phyloP scores from a whole-genome alignment of 2,113 vertebrate species.

The Amia ocellicauda region DNA sequence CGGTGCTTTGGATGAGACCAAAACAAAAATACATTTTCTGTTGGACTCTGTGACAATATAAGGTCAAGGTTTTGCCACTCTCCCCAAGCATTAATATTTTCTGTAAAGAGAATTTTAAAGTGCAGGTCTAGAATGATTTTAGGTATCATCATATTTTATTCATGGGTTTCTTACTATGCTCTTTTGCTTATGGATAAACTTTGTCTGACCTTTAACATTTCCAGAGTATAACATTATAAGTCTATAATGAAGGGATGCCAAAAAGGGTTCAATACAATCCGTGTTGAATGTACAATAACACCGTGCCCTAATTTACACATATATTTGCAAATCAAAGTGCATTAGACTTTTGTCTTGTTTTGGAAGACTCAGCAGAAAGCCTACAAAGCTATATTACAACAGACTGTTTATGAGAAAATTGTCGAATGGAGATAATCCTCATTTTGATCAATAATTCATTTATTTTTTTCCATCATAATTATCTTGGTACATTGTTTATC shows the following conservation, averaged over 20 bases:
- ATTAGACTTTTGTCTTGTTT: neutral
- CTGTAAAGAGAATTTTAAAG: too few species aligned
- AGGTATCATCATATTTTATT: too few species aligned
- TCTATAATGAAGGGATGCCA: neutral
- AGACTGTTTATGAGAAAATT: neutral
- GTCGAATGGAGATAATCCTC: constrained; percentile 11
- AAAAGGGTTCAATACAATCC: neutral
- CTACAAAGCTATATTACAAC: neutral
- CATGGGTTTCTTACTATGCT: too few species aligned
- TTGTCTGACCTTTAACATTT: neutral
- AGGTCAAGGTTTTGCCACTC: too few species aligned
- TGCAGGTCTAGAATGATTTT: too few species aligned
- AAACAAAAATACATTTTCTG: too few species aligned
- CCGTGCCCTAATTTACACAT: too few species aligned
- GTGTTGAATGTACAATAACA: neutral
- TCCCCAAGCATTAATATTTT: too few species aligned
- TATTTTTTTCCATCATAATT: constrained; percentile 14
- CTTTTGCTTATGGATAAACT: neutral
- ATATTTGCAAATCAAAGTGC: neutral
- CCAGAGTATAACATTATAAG: too few species aligned
- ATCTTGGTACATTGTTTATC: constrained; percentile 8
- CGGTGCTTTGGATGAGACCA: too few species aligned
- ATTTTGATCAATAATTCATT: constrained; percentile 20
- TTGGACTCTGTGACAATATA: too few species aligned
- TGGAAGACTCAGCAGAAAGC: neutral